Base-by-base conservation (phyloP, 2,888 invertebrate species). In the Myopa testacea region DNA sequence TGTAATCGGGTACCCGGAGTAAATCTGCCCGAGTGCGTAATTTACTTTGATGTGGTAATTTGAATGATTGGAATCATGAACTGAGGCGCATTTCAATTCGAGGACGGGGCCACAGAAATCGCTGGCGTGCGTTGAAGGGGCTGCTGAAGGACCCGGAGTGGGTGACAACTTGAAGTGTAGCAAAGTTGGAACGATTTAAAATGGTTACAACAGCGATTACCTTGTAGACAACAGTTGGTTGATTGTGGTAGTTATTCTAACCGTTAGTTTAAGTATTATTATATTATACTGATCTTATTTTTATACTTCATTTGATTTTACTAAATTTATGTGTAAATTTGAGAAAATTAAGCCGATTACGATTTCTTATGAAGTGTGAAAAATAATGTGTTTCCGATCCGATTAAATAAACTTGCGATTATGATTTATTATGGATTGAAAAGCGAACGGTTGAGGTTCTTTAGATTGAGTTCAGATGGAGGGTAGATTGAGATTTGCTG, bases 31-130 rank as follows among this genome's bases (percentile, higher is more conserved):
- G 58, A 65, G 68, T 79, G 58, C 76, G 73, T 79, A 79, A 78
- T 78, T 76, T 76, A 76, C 78, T 69, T 70, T 78, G 79, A 78
- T 76, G 79, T 78, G 79, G 78, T 78, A 79, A 79, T 79, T 76
- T 73, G 79, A 78, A 74, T 78, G 78, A 76, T 78, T 69, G 58
- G 58, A 37, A 68, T 58, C 68, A 38, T 67, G 75, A 60, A 69
- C 69, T 60, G 45, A 26, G 58, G 58, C 52, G 37, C 38, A 58
- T 69, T 68, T 74, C 8, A 70, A 38, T n/a, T 37, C 34, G 34
- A 6, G 45, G 40, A n/a, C 38, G n/a, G n/a, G n/a, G 45, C 45
- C 8, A 16, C 45, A 14, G 19, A 19, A n/a, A 1, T 16, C 40
- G 68, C 12, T 12, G 67, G 68, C 37, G 12, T 12, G 14, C 12